Evolutionary conservation across 2,113 vertebrate species (phyloP), one percentile per base, ranked within the genome.

Genomic region (Abramis brama): DNA sequence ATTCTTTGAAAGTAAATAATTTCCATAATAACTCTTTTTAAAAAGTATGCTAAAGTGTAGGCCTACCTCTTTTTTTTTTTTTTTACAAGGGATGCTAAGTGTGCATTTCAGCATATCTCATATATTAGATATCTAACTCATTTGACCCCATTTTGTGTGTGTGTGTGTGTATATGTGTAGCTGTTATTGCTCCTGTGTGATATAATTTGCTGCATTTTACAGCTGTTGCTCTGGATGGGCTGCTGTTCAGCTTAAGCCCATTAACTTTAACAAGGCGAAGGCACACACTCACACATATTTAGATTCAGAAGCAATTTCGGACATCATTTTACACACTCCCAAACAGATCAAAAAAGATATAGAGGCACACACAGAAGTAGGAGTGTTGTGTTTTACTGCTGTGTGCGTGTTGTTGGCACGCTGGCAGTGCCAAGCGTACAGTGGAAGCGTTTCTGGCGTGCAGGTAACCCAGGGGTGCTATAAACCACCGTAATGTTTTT

Each of bases 321-420:
- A 71, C n/a, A 84, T 39, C 47, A 73, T 39, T 68, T 74, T 71
- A 62, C 68, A 79, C 52, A 39, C 59, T 15, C 39, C 10, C 74
- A 27, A 30, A 66, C 60, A 25, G 39, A 85, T 11, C 13, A 27
- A 79, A 66, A 76, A 52, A 73, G 12, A 88, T 43, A 68, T 68
- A 55, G n/a, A 62, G 27, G 27, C 19, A 57, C 74, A n/a, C 45
- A 13, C 47, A 55, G 23, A 70, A 47, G 62, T 45, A 52, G 21
- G 36, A 79, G 23, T 79, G 52, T 62, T 87, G 52, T 70, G 47
- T 85, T 77, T 86, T 52, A 82, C 55, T 86, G 81, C 52, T 84
- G 50, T 86, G 83, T 82, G 52, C 75, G 86, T 86, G 90, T 92
- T 92, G 90, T 92, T 92, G 86, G 73, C 74, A 79, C 10, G 33